Base-by-base conservation (phyloP, 1,140 invertebrate species). In the Dendroctonus ponderosae region DNA sequence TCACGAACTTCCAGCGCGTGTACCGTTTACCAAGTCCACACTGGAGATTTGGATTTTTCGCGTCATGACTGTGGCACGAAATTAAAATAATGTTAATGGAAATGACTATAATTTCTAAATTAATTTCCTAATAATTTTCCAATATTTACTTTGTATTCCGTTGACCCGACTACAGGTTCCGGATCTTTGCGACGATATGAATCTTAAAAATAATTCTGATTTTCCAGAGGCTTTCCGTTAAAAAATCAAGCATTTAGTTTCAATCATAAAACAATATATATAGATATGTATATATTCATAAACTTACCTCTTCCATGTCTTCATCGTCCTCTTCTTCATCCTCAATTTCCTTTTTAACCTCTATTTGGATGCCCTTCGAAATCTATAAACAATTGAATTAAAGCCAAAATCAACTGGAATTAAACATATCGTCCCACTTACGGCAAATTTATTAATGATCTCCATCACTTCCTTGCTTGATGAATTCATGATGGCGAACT, bases 281-380 rank as follows among this genome's bases (percentile, higher is more conserved):
- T 3, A 26, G 41, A n/a, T n/a, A n/a, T 41, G 66, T n/a, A n/a
- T n/a, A n/a, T n/a, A 42, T 15, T 3, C 3, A 60, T 26, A 8
- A 11, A 44, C 48, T 57, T 65, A 70, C 72, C 59, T 71, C 70
- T 46, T 70, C 71, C 64, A 69, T 69, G 62, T 76, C 73, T 12
- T 75, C 73, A 11, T 73, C 71, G 0, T 72, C 70, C 7, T 71
- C 72, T 41, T 74, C 68, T 54, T 72, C 71, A 26, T 70, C 72
- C 51, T 73, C 67, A 8, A 67, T 51, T 68, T 75, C 69, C 38
- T 67, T 50, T 68, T 70, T 65, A 48, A 69, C 9, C 6, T 70
- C 67, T 5, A 71, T 48, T 26, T 9, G 14, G 39, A 66, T 66
- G 44, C 61, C 50, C 5, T 68, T 50, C 6, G 70, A 57, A 7